Evolutionary conservation across 2,888 invertebrate genomes (phyloP).

Genomic region (Scotopteryx bipunctaria): DNA sequence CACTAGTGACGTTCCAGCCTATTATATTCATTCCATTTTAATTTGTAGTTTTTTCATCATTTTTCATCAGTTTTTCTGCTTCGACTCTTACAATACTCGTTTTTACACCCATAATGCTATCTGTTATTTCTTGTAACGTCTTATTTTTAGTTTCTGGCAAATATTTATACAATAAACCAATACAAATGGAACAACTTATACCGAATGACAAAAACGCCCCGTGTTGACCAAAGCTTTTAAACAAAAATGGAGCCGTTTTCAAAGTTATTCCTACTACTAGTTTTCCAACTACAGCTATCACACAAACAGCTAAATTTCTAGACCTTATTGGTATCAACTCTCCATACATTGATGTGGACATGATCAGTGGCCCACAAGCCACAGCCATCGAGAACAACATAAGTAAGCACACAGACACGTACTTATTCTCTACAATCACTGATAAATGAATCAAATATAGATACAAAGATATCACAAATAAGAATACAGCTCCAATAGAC

Average conservation of each 20-base stretch:
- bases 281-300: constrained; percentile 25
- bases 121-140: constrained; percentile 50
- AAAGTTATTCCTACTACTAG: constrained; percentile 28
- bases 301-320: constrained; percentile 40
- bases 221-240: constrained; percentile 41
- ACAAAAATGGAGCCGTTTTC: constrained; percentile 45
- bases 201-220: constrained; percentile 47
- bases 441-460: constrained; percentile 40
- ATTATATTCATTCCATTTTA: no score
- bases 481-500: constrained; percentile 35
- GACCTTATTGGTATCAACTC: constrained; percentile 47
- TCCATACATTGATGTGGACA: constrained; percentile 41
- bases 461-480: constrained; percentile 43
- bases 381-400: constrained; percentile 43
- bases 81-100: neutral
- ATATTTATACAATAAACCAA: constrained; percentile 42
- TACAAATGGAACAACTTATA: constrained; percentile 21
- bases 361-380: constrained; percentile 47
- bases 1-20: no score
- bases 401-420: constrained; percentile 40
- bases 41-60: neutral
- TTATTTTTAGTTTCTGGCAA: constrained; percentile 58
- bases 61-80: neutral
- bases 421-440: constrained; percentile 41
- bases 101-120: constrained; percentile 30